Conservation (phyloP, 2,113 vertebrate species). For the Dinomys branickii region DNA sequence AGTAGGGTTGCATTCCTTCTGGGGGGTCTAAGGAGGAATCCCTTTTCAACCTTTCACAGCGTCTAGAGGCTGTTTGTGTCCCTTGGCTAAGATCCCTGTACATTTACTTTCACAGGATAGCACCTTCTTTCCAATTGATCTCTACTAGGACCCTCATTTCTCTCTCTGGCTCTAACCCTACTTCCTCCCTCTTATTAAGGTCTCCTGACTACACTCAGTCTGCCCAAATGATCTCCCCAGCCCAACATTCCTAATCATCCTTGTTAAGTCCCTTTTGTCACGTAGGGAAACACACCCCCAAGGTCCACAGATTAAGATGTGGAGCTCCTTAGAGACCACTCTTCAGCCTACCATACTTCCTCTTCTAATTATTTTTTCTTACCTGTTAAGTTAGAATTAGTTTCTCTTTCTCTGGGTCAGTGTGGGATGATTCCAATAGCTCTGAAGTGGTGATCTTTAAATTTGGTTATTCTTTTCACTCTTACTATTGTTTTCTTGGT, state of each 20-base stretch:
- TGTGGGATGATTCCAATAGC: background rate
- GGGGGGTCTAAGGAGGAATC: background rate
- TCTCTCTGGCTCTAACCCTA: background rate
- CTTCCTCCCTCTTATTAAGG: background rate
- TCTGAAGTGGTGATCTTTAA: background rate
- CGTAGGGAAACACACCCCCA: background rate
- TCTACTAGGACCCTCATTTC: background rate
- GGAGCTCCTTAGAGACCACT: background rate
- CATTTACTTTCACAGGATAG: background rate
- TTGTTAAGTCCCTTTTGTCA: background rate
- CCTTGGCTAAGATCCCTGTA: background rate
- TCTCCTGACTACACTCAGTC: background rate
- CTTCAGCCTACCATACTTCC: background rate
- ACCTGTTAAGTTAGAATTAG: background rate
- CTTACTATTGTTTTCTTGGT: background rate
- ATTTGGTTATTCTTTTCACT: background rate
- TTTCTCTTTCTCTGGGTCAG: background rate
- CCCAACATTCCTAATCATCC: background rate
- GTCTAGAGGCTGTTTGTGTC: background rate
- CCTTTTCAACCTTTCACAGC: background rate
- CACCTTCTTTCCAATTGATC: background rate
- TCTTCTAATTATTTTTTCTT: background rate
- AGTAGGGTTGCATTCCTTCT: background rate
- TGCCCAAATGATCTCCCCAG: background rate
- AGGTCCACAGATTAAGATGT: background rate